Base-by-base conservation (phyloP, 2,888 invertebrate species). In the Dynastes grantii region DNA sequence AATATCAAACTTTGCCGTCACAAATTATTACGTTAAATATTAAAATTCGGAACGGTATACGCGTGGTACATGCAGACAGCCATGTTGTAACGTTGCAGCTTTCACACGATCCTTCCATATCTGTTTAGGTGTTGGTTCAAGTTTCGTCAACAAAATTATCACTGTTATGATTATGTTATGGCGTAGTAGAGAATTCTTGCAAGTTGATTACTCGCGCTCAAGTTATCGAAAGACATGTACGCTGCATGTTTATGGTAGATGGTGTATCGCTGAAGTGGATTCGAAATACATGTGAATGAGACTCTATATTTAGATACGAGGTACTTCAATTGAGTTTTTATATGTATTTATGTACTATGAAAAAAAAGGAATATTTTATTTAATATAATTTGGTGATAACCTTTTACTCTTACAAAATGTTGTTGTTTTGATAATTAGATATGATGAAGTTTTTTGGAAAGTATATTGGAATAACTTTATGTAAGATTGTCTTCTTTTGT, bases 1-100 rank as follows among this genome's bases (percentile, higher is more conserved):
- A 76, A 76, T 49, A 75, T 75, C 73, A 75, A 75, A 75, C 61
- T 61, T 75, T 61, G 61, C 61, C 73, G 61, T 61, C 73, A 61
- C 61, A 61, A 51, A 68, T 68, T 68, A 68, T 68, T 68, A 51
- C 51, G 68, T 68, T 68, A 68, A 51, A 51, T 29, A 8, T 51
- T 68, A 63, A 63, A 63, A 63, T 63, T 63, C n/a, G 27, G 29
- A 32, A n/a, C 29, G 13, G 32, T 63, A 32, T 9, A 32, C 63
- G 11, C 8, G 9, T 32, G 55, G 8, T n/a, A 63, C 63, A 8
- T 2, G 55, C 55, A 58, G 22, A 8, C 55, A 58, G 22, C 22
- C 55, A 58, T 27, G 11, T 63, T 22, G 2, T 63, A 11, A 29
- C 29, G 29, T 63, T 32, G 32, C 63, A 63, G 32, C 68, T 22